These are phyloP conservation scores for Vandiemenella viatica DNA, from an alignment of 2,888 invertebrate genomes.

Conservation along the genomic window DNA sequence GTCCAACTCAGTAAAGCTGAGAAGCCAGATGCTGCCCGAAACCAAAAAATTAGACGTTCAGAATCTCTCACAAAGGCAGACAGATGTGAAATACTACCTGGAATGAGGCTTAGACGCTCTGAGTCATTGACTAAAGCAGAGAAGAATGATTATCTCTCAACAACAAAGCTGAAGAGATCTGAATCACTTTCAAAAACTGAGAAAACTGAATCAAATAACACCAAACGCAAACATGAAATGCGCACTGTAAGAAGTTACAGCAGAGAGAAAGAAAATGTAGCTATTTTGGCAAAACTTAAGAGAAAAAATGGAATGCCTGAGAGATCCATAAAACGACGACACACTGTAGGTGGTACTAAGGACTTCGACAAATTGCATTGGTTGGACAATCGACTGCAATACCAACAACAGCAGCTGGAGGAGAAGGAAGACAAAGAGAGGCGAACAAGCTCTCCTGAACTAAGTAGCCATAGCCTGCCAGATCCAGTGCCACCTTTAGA, in stretches of 20 bases:
- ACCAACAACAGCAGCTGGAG: slow-evolving; percentile 24
- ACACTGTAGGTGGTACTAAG: slow-evolving; percentile 87
- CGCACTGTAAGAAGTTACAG: slow-evolving; percentile 24
- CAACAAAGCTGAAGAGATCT: slow-evolving; percentile 16
- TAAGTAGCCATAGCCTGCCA: slow-evolving; percentile 27
- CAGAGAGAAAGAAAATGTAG: slow-evolving; percentile 19
- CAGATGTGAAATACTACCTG: slow-evolving; percentile 22
- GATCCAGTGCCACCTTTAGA: slow-evolving; percentile 32
- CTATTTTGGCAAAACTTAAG: slow-evolving; percentile 37
- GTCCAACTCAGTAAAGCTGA: too few species aligned
- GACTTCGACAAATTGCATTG: slow-evolving; percentile 55
- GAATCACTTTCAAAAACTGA: slow-evolving; percentile 30
- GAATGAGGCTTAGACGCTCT: slow-evolving; percentile 33
- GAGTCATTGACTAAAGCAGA: slow-evolving; percentile 43
- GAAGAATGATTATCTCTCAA: slow-evolving; percentile 23
- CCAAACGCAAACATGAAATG: slow-evolving; percentile 42
- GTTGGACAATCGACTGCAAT: slow-evolving; percentile 36
- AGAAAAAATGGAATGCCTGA: slow-evolving; percentile 66
- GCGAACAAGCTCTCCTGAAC: slow-evolving; percentile 44
- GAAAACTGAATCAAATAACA: slow-evolving; percentile 47
- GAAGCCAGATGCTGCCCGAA: slow-evolving; percentile 29
- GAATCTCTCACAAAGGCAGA: slow-evolving; percentile 43
- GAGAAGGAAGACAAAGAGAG: slow-evolving; percentile 30
- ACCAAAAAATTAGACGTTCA: slow-evolving; percentile 39
- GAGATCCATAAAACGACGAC: slow-evolving; percentile 70